phyloP scores from a whole-genome alignment of 2,113 vertebrate genomes.

The Rhinoderma darwinii region DNA sequence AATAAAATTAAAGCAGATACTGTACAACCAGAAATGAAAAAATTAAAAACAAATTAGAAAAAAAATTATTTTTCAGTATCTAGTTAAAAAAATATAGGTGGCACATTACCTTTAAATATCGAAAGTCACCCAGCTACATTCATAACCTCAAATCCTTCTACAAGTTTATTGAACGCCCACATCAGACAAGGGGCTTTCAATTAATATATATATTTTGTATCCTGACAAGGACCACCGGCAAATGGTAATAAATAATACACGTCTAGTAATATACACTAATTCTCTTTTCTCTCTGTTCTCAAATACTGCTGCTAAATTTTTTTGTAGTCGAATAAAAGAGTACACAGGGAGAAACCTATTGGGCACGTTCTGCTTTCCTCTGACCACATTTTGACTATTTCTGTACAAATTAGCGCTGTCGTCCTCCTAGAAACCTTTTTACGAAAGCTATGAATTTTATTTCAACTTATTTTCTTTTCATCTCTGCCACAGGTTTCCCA shows the following conservation, averaged over 20 bases:
- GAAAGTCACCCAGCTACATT: not conserved
- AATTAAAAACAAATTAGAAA: not conserved
- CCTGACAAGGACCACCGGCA: not conserved
- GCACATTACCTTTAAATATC: not conserved
- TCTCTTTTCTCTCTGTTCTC: not conserved
- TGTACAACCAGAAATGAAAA: too few relatives aligned
- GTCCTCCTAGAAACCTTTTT: slow-evolving; percentile 25
- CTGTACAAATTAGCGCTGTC: not conserved
- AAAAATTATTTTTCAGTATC: not conserved
- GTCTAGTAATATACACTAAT: not conserved
- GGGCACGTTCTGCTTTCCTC: not conserved
- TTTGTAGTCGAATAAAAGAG: not conserved
- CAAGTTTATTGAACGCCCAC: not conserved
- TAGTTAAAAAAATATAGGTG: not conserved
- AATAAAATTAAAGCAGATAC: too few relatives aligned
- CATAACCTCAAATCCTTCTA: not conserved
- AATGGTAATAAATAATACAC: not conserved
- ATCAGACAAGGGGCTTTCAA: not conserved
- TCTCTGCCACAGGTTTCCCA: slow-evolving; percentile 36
- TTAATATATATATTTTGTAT: not conserved
- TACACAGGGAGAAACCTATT: not conserved
- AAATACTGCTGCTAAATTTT: not conserved
- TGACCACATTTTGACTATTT: slow-evolving; percentile 1
- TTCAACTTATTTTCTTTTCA: slow-evolving; percentile 51
- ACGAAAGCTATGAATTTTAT: slow-evolving; percentile 17